Conservation (phyloP, 2,113 vertebrate genomes). For the Corythornis vintsioides region DNA sequence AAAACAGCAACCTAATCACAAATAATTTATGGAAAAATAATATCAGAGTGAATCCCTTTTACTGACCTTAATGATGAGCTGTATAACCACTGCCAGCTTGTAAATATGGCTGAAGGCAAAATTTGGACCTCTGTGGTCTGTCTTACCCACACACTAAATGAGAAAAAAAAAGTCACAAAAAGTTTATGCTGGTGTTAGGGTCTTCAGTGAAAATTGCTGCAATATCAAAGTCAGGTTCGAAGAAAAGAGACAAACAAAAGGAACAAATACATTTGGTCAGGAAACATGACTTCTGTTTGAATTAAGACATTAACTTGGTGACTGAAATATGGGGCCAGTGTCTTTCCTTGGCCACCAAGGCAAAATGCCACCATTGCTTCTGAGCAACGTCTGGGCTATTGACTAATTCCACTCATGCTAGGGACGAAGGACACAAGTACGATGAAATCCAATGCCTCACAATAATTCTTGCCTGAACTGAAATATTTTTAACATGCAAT, state of each 20-base stretch:
- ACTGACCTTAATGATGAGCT: neutral
- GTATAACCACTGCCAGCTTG: neutral
- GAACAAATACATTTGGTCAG: slow-evolving; percentile 28
- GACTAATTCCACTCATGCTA: rapidly evolving
- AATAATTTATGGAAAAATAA: neutral
- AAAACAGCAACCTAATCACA: neutral
- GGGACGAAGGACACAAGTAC: neutral
- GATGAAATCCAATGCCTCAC: neutral
- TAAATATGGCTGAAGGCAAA: neutral
- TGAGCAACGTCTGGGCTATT: neutral
- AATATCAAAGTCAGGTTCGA: slow-evolving; percentile 37
- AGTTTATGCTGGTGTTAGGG: neutral
- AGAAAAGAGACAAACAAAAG: slow-evolving; percentile 42
- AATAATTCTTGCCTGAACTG: neutral
- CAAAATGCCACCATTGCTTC: neutral
- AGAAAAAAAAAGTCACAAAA: neutral
- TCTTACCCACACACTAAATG: neutral
- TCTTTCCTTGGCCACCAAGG: neutral
- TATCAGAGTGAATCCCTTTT: neutral
- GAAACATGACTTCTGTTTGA: slow-evolving; percentile 12
- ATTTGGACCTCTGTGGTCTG: neutral
- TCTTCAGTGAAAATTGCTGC: slow-evolving; percentile 42
- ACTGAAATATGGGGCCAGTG: neutral
- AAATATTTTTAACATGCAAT: neutral
- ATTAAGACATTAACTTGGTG: neutral